Evolutionary conservation across 2,797 vertebrate genomes (phyloP), one percentile per base, ranked within the genome.

Genomic region (Mormyrops attenuatus): DNA sequence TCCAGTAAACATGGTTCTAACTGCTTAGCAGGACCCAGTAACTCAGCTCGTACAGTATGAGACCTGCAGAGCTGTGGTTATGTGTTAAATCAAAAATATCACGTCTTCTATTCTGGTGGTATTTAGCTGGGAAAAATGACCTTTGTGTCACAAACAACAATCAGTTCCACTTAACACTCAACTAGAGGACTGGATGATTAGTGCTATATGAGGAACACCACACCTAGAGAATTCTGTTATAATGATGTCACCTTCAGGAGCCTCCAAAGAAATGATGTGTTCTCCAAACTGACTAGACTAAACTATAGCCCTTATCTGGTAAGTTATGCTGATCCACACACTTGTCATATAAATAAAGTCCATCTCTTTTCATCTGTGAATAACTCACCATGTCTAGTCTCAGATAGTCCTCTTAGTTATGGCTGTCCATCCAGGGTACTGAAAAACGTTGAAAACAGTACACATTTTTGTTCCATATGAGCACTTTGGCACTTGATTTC

Each of bases 41-140:
- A 91, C 89, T 88, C 87, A 88, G n/a, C 82, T 53, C n/a, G 22
- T 50, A 30, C 26, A 30, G 26, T 30, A 49, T 88, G n/a, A 47
- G 44, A 13, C 82, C 82, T 50, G 82, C n/a, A 22, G 82, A 47
- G 6, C 3, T 47, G 44, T 22, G 82, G 69, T 77, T 41, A 20
- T 77, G 34, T 77, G 69, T 20, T 77, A 77, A 77, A 77, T 77
- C 13, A 44, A 44, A 80, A 80, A 80, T 41, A 41, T 44, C 73
- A n/a, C 11, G 2, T n/a, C 5, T 11, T 41, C 34, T 20, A 44
- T 80, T 80, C 73, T 80, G 34, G 22, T 73, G 66, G 15, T 80
- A 80, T 80, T 80, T 80, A 80, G 38, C 73, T 44, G 17, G 73
- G 38, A 1, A 44, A 44, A 80, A 80, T 44, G 17, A 44, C 73